Conservation (phyloP, 2,113 vertebrate genomes). For the Myanophis thanlyinensis region DNA sequence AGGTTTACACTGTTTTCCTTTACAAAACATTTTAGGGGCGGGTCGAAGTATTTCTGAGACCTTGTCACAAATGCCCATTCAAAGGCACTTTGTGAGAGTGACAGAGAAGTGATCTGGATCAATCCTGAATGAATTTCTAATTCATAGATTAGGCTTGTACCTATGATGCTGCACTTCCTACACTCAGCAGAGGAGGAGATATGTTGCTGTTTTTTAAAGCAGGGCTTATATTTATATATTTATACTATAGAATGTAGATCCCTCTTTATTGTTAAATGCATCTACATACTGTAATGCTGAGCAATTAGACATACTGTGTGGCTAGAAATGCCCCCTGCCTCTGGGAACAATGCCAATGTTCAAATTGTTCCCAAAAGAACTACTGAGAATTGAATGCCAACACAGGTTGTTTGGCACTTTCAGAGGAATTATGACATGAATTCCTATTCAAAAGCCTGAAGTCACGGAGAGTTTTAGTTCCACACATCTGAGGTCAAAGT, state of each 20-base stretch:
- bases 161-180: neutral
- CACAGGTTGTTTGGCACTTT: slow-evolving; percentile 70
- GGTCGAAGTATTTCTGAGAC: neutral
- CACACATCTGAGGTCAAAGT: slow-evolving; percentile 7
- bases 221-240: neutral
- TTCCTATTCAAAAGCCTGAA: slow-evolving; percentile 56
- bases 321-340: slow-evolving; percentile 64
- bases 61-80: neutral
- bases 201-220: neutral
- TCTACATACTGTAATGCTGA: slow-evolving; percentile 55
- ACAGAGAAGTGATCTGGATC: neutral
- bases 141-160: neutral
- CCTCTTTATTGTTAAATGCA: slow-evolving; percentile 40
- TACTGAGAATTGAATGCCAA: slow-evolving; percentile 66
- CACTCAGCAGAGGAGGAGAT: neutral
- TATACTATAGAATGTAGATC: neutral
- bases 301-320: slow-evolving; percentile 67
- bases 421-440: slow-evolving; percentile 61
- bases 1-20: neutral
- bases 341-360: slow-evolving; percentile 66
- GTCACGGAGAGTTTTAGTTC: slow-evolving; percentile 14
- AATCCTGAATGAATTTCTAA: too few relatives aligned
- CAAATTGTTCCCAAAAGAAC: slow-evolving; percentile 67
- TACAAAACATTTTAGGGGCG: neutral
- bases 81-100: neutral